Evolutionary conservation across 2,888 invertebrate genomes (phyloP), one percentile per base, ranked within the genome.

Genomic region (Xestobium rufovillosum): DNA sequence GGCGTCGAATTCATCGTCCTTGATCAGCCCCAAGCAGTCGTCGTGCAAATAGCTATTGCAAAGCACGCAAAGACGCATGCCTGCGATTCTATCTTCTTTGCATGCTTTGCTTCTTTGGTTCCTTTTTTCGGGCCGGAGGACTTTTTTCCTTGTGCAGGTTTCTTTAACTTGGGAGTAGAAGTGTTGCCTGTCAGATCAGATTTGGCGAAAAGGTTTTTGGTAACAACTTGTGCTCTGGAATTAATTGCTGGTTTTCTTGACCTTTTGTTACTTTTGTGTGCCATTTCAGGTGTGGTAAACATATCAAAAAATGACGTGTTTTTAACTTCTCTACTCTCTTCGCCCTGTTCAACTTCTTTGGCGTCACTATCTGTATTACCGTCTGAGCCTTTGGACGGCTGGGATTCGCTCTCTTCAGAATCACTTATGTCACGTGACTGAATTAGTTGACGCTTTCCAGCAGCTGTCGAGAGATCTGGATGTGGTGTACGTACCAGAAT

Each of bases 1-100:
- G 8, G 6, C 11, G 6, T 27, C 11, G 8, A 27, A 9, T 36
- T 30, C 49, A 31, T 42, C 39, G 29, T 38, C 39, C 34, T 39
- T 40, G 29, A 48, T 45, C 30, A 52, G 31, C 4, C 50, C 51
- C 25, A 53, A 45, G 38, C 50, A 52, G 14, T 51, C 50, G 31
- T 51, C 49, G 36, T 51, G 48, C 10, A 42, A 16, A 39, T 42
- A 39, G 29, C 33, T 13, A 26, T 38, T 25, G 41, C 48, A 52
- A 26, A 36, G 28, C 34, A 38, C 23, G 27, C 49, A 51, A 28
- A 38, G 36, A 32, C 49, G 39, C 47, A 47, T 49, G 38, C 50
- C 48, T 17, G 45, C 40, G 16, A 48, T 34, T 39, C 43, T 41
- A 40, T 42, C 34, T 32, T 43, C 42, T 16, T 42, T 34, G 31